Percentiles rank a stretch among this genome's conserved stretches.
phyloP scores from a whole-genome alignment of 2,888 invertebrate genomes.

The Cactoblastis cactorum region DNA sequence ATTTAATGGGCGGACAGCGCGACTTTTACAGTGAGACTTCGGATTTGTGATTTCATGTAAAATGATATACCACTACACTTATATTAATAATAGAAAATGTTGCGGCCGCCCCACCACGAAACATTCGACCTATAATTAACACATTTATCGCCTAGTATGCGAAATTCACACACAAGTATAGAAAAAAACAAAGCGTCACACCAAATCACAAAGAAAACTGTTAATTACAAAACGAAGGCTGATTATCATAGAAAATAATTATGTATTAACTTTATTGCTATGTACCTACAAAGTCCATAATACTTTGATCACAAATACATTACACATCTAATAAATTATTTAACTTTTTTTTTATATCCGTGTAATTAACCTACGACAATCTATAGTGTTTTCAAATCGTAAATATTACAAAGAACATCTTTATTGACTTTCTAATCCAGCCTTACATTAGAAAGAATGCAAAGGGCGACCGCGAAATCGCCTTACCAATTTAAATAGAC shows the following conservation, averaged over 20 bases:
- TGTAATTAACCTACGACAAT: constrained; percentile 30
- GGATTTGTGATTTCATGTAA: constrained; percentile 73
- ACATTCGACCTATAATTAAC: constrained; percentile 40
- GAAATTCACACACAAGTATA: constrained; percentile 37
- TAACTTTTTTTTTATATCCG: constrained; percentile 12
- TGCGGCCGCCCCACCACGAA: constrained; percentile 61
- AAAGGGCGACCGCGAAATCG: constrained; percentile 53
- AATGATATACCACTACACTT: constrained; percentile 72
- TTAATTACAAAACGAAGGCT: constrained; percentile 38
- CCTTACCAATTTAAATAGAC: constrained; percentile 21
- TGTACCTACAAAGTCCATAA: constrained; percentile 62
- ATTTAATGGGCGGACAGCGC: constrained; percentile 37
- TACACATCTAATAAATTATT: constrained; percentile 35
- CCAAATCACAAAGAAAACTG: constrained; percentile 44
- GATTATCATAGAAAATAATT: constrained; percentile 22
- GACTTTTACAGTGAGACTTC: constrained; percentile 46
- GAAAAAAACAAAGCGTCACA: constrained; percentile 48
- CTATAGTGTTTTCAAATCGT: constrained; percentile 36
- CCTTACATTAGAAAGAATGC: constrained; percentile 75
- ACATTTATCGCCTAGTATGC: constrained; percentile 41
- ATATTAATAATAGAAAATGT: constrained; percentile 60
- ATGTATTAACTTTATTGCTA: constrained; percentile 60
- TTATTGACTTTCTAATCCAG: constrained; percentile 72
- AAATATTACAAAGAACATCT: constrained; percentile 30
- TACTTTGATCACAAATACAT: constrained; percentile 69